Conservation (phyloP, 2,113 vertebrate species). For the Syngnathus scovelli region DNA sequence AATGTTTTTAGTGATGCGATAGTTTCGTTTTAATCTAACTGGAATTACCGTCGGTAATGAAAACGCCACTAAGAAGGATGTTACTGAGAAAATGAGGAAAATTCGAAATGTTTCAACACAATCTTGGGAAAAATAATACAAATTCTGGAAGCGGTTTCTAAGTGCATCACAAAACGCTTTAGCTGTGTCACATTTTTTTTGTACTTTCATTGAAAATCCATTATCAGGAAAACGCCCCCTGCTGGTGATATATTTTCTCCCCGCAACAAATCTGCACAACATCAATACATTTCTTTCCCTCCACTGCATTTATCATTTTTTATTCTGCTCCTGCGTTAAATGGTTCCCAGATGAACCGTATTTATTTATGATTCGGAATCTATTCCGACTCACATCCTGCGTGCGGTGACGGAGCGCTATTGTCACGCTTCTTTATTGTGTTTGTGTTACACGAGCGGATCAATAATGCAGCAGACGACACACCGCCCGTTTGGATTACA, state of each 20-base stretch:
- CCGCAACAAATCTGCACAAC: slow-evolving; percentile 7
- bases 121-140: not conserved
- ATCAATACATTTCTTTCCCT: not conserved
- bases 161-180: not conserved
- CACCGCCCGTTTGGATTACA: slow-evolving; percentile 29
- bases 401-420: slow-evolving; percentile 18
- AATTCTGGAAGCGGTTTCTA: not conserved
- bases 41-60: slow-evolving; percentile 14
- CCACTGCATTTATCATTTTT: slow-evolving; percentile 5
- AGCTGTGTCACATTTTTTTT: not conserved
- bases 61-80: not conserved
- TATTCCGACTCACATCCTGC: slow-evolving; percentile 9
- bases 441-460: slow-evolving; percentile 34
- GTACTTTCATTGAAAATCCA: not conserved
- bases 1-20: slow-evolving; percentile 37
- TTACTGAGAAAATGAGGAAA: not conserved
- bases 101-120: not conserved
- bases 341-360: slow-evolving; percentile 27
- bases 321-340: slow-evolving; percentile 7
- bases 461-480: slow-evolving; percentile 44
- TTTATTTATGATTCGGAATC: slow-evolving; percentile 22
- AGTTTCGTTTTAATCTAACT: not conserved
- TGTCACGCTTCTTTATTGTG: slow-evolving; percentile 26
- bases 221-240: slow-evolving; percentile 5
- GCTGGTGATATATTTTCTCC: slow-evolving; percentile 9